A percentile compares a stretch with the other conserved stretches of the same genome.
Conservation (phyloP, 2,888 invertebrate species). For the Catocala fraxini region DNA sequence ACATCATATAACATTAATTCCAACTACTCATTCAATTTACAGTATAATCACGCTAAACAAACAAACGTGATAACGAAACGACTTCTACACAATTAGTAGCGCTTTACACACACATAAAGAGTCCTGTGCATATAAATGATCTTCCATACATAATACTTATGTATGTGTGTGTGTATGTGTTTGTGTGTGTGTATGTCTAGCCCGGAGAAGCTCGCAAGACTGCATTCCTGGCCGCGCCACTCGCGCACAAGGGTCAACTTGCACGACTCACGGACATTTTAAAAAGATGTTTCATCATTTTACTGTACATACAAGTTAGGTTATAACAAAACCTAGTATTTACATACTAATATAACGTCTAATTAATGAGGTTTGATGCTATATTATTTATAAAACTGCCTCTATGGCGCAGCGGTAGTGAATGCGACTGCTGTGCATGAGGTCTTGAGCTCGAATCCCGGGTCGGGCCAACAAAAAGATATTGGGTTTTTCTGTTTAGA, state of each 20-base stretch:
- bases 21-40: not conserved
- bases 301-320: not conserved
- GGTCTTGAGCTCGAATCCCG: no score
- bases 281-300: slow-evolving; percentile 15
- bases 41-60: not conserved
- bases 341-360: no score
- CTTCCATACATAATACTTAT: slow-evolving; percentile 4
- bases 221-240: slow-evolving; percentile 65
- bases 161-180: slow-evolving; percentile 26
- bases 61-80: slow-evolving; percentile 22
- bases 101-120: slow-evolving; percentile 23
- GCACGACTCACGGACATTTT: slow-evolving; percentile 2
- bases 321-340: not conserved
- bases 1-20: no score
- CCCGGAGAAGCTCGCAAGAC: slow-evolving; percentile 63
- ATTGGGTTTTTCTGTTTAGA: no score
- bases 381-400: no score
- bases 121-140: slow-evolving; percentile 20
- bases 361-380: no score
- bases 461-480: no score
- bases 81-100: slow-evolving; percentile 34
- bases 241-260: slow-evolving; percentile 18
- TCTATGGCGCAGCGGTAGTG: no score
- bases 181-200: slow-evolving; percentile 52
- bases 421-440: no score